A percentile compares a stretch with the other conserved stretches of the same genome.
Conservation (phyloP, 2,797 vertebrate species). For the Salmo trutta region DNA sequence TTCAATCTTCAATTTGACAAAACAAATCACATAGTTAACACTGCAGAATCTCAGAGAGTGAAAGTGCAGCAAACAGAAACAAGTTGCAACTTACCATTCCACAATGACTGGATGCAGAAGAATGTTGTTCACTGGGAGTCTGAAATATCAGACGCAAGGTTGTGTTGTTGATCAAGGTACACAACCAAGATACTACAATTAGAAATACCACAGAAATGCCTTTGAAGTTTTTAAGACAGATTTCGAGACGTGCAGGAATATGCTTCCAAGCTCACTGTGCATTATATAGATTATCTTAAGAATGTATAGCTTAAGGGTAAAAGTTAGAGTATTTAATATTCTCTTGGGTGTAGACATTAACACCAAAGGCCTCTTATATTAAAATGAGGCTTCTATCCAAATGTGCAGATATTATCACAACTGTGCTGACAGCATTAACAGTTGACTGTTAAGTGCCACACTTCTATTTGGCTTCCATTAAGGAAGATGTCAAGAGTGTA, state of each 20-base stretch:
- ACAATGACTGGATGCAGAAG: slow-evolving; percentile 84
- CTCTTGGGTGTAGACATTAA: not conserved
- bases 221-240: slow-evolving; percentile 36
- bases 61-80: no score
- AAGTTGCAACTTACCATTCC: slow-evolving; percentile 71
- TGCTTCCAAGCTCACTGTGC: not conserved
- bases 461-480: slow-evolving; percentile 19
- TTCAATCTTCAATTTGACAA: not conserved
- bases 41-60: no score
- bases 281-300: not conserved
- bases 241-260: not conserved
- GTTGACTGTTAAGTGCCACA: slow-evolving; percentile 20
- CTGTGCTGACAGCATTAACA: slow-evolving; percentile 33
- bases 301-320: not conserved
- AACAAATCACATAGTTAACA: no score
- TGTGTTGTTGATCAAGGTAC: not conserved
- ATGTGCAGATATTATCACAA: slow-evolving; percentile 25
- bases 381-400: slow-evolving; percentile 48
- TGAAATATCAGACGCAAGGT: slow-evolving; percentile 32
- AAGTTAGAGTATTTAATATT: not conserved
- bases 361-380: slow-evolving; percentile 47
- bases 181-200: not conserved
- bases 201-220: slow-evolving; percentile 5
- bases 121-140: slow-evolving; percentile 82
- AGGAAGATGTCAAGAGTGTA: slow-evolving; percentile 19